Percentiles rank a stretch among this genome's conserved stretches.
phyloP scores from a whole-genome alignment of 2,888 invertebrate genomes.

The Watsonalla cultraria region DNA sequence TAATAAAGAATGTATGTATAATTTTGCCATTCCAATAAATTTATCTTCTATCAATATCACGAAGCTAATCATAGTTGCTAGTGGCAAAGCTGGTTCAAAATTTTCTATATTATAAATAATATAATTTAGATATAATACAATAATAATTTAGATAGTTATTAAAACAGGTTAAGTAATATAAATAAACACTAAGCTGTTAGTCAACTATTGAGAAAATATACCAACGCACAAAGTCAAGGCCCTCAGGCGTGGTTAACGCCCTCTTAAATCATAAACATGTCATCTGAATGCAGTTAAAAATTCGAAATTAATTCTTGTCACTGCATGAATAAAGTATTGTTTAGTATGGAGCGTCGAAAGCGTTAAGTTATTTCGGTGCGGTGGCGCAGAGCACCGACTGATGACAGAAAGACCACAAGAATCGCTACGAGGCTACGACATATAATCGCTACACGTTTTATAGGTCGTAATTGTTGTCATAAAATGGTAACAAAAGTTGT shows the following conservation, averaged over 20 bases:
- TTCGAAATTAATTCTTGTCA: constrained; percentile 35
- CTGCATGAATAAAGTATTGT: constrained; percentile 37
- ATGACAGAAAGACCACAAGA: constrained; percentile 71
- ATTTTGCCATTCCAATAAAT: too few species aligned
- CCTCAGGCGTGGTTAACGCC: constrained; percentile 32
- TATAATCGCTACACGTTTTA: constrained; percentile 76
- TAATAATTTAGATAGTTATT: background rate
- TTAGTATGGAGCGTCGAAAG: constrained; percentile 23
- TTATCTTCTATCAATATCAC: background rate
- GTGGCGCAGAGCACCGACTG: constrained; percentile 38
- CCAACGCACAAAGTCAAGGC: constrained; percentile 55
- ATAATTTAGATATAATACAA: too few species aligned
- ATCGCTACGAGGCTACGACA: constrained; percentile 67
- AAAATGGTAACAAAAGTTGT: constrained; percentile 77
- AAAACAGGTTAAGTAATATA: constrained; percentile 1
- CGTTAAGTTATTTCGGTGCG: constrained; percentile 37
- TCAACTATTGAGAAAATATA: constrained; percentile 44
- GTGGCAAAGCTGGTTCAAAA: too few species aligned
- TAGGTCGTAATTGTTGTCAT: constrained; percentile 78
- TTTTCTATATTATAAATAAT: too few species aligned
- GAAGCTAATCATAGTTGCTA: background rate
- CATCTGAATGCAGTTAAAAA: constrained; percentile 15
- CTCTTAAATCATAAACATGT: constrained; percentile 29
- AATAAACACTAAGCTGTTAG: constrained; percentile 1
- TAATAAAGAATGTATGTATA: too few species aligned